Evolutionary conservation across 1,140 invertebrate species (phyloP).

Genomic region (Drosophila trapezifrons): DNA sequence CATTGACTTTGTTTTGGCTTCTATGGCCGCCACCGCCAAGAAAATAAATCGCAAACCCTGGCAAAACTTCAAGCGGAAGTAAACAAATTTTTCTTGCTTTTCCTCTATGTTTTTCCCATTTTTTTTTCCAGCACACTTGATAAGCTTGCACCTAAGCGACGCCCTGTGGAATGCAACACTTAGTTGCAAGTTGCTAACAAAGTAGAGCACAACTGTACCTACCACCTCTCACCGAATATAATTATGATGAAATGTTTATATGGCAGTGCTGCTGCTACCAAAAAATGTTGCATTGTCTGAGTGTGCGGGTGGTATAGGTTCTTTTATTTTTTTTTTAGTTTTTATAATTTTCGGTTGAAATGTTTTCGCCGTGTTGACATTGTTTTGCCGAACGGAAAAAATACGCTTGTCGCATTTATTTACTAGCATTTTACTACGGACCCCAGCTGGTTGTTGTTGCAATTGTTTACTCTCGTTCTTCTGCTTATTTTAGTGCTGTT

Average conservation of each 20-base stretch:
- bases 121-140: conserved; percentile 6
- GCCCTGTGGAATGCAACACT: conserved; percentile 44
- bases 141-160: conserved; percentile 15
- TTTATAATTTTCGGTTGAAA: conserved; percentile 51
- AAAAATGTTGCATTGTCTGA: conserved; percentile 7
- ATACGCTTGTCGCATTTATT: conserved; percentile 69
- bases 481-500: conserved; percentile 44
- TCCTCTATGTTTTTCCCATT: conserved; percentile 7
- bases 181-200: conserved; percentile 22
- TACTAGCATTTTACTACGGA: conserved; percentile 43
- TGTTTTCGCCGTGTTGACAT: conserved; percentile 63
- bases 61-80: conserved; percentile 48
- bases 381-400: conserved; percentile 67
- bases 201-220: conserved; percentile 45
- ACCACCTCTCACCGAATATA: conserved; percentile 18
- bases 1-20: conserved; percentile 20
- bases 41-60: conserved; percentile 45
- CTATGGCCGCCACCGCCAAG: background rate
- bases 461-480: conserved; percentile 53
- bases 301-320: conserved; percentile 16
- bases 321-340: conserved; percentile 11
- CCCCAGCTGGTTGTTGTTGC: conserved; percentile 50
- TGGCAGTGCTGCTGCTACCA: background rate
- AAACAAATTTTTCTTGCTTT: conserved; percentile 49
- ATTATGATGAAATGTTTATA: conserved; percentile 50